Base-by-base conservation (phyloP, 2,113 vertebrate genomes). In the Ariopsis seemanni region DNA sequence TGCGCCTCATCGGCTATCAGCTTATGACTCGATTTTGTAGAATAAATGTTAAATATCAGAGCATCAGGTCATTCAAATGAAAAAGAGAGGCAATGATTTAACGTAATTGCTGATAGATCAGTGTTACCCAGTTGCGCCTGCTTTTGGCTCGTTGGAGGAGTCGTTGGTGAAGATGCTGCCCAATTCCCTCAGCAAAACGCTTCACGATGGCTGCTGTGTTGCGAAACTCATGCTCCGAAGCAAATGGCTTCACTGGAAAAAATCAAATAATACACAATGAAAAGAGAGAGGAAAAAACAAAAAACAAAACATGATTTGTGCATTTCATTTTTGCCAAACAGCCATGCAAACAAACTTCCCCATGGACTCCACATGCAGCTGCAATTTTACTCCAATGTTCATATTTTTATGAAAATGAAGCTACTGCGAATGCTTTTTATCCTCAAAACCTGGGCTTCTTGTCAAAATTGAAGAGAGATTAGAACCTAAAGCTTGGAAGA, bases 81-180 rank as follows among this genome's bases (percentile, higher is more conserved):
- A 67, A 10, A 67, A 67, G 25, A 12, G 4, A 67, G 25, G 10
- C 63, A 63, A 11, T 42, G 22, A 48, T 27, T 78, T 9, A 57
- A 34, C 50, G 85, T 91, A 27, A 14, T 20, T 12, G 55, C 69
- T 60, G 57, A 53, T 3, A 7, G 9, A 25, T 82, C 34, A 50
- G 8, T 48, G 85, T 82, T 91, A 99, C 98, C 98, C 98, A 99
- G 91, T 99, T 99, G 88, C 93, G 96, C 93, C 93, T 97, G 1
- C 77, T 94, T 92, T 94, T 96, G 86, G 97, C 97, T 93, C 97
- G 96, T 91, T 97, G 95, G 84, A 98, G 94, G 82, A 99, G 94
- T 90, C 97, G 98, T 89, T 96, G 95, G 20, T 99, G 97, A 74
- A 99, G 94, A 84, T 95, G 95, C 92, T 93, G 90, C 63, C 97